Conservation (phyloP, 2,888 invertebrate genomes). For the Fragum whitleyi region DNA sequence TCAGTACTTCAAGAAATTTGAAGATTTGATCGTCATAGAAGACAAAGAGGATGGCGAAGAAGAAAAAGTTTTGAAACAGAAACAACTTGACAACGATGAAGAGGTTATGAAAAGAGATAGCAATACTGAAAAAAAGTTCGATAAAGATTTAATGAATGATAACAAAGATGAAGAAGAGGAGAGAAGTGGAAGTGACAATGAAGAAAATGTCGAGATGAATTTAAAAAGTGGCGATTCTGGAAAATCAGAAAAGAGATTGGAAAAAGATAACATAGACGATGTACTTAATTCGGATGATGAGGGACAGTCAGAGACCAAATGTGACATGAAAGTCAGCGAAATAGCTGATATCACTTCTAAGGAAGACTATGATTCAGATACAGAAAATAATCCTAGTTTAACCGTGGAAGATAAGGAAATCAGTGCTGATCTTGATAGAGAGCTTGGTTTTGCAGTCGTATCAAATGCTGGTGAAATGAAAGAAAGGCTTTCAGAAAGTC, state of each 20-base stretch:
- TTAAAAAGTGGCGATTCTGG: neutral
- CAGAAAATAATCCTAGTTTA: neutral
- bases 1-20: neutral
- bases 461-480: neutral
- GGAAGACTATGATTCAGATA: too few species aligned
- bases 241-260: neutral
- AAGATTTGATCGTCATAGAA: neutral
- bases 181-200: neutral
- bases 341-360: too few species aligned
- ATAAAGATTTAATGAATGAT: neutral
- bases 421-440: slow-evolving; percentile 4
- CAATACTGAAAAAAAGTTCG: neutral
- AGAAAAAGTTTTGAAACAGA: neutral
- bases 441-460: neutral
- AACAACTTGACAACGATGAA: neutral
- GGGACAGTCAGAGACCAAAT: neutral
- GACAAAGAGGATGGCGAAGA: neutral
- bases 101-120: neutral
- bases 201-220: neutral
- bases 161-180: neutral
- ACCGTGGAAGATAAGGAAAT: neutral
- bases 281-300: neutral
- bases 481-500: neutral
- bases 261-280: neutral
- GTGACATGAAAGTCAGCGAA: too few species aligned